Percentiles rank a stretch among this genome's conserved stretches.
Evolutionary conservation across 2,888 invertebrate species (phyloP).

Genomic region (Drosophila nr. perissopoda): DNA sequence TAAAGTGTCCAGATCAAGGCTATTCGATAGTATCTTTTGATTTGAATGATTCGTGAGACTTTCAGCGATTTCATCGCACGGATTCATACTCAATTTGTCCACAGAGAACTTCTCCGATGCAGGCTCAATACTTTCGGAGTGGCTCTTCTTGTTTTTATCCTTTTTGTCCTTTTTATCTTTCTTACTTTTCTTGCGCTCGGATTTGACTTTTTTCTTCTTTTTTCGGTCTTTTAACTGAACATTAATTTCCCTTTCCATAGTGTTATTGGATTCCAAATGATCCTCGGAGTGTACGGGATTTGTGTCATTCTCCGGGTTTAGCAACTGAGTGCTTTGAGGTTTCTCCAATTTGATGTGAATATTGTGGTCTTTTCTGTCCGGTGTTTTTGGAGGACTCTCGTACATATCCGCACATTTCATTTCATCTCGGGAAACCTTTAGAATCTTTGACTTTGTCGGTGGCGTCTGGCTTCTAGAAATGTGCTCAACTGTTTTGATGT

Average conservation of each 20-base stretch:
- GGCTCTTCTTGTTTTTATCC: slow-evolving; percentile 46
- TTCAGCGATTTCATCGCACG: slow-evolving; percentile 26
- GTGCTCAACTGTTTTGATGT: slow-evolving; percentile 28
- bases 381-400: slow-evolving; percentile 58
- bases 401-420: slow-evolving; percentile 10
- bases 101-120: slow-evolving; percentile 34
- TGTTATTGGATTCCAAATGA: slow-evolving; percentile 21
- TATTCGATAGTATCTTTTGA: slow-evolving; percentile 19
- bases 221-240: slow-evolving; percentile 52
- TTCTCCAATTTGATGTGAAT: slow-evolving; percentile 18
- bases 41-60: slow-evolving; percentile 26
- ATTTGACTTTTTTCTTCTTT: slow-evolving; percentile 69
- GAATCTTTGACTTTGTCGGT: slow-evolving; percentile 48
- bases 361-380: slow-evolving; percentile 41
- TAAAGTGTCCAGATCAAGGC: slow-evolving; percentile 52
- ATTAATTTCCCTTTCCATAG: slow-evolving; percentile 62
- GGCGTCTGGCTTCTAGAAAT: slow-evolving; percentile 58
- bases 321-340: background rate
- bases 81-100: slow-evolving; percentile 17
- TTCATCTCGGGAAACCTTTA: slow-evolving; percentile 38
- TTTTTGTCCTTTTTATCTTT: slow-evolving; percentile 73
- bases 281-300: slow-evolving; percentile 11
- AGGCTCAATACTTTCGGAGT: slow-evolving; percentile 30
- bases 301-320: slow-evolving; percentile 10
- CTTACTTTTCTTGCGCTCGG: slow-evolving; percentile 76